Evolutionary conservation across 1,140 invertebrate genomes (phyloP), one percentile per base, ranked within the genome.

Genomic region (Ganaspis sp.): DNA sequence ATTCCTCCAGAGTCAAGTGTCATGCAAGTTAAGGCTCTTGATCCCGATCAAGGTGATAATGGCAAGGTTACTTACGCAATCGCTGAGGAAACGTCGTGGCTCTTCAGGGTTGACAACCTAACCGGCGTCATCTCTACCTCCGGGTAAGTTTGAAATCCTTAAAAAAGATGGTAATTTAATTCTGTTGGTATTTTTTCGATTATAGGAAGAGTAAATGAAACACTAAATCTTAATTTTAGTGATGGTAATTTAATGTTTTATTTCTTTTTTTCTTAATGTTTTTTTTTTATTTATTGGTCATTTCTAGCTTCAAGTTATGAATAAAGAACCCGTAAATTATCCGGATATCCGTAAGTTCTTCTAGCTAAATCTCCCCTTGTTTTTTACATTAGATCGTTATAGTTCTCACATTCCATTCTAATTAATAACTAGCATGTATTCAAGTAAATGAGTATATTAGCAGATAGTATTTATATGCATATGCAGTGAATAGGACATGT

Each of bases 81-180:
- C 64, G 95, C 95, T 37, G 97, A 98, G 85, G 97, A 98, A 89
- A 97, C 95, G 72, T 95, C 96, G 79, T 97, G 96, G 92, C 92
- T 98, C 76, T 99, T 99, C 91, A 94, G 95, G 79, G 98, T 99
- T 84, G 97, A 99, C 90, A 97, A 97, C 85, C 94, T 95, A 77
- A 97, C 95, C 53, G 98, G 98, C 81, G 93, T 97, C 70, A 96
- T 99, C 82, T 96, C 94, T 17, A 98, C 97, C 0, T 95, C 96
- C 19, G 96, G 96, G 96, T 97, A 93, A 95, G 95, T 93, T 29
- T 69, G n/a, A n/a, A n/a, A n/a, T n/a, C n/a, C n/a, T n/a, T n/a
- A n/a, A n/a, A n/a, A n/a, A n/a, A n/a, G n/a, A n/a, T n/a, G n/a
- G n/a, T n/a, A n/a, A n/a, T n/a, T n/a, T n/a, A n/a, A n/a, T n/a